Evolutionary conservation across 2,888 invertebrate genomes (phyloP).

Genomic region (Imbricaverruca yamaguchii): DNA sequence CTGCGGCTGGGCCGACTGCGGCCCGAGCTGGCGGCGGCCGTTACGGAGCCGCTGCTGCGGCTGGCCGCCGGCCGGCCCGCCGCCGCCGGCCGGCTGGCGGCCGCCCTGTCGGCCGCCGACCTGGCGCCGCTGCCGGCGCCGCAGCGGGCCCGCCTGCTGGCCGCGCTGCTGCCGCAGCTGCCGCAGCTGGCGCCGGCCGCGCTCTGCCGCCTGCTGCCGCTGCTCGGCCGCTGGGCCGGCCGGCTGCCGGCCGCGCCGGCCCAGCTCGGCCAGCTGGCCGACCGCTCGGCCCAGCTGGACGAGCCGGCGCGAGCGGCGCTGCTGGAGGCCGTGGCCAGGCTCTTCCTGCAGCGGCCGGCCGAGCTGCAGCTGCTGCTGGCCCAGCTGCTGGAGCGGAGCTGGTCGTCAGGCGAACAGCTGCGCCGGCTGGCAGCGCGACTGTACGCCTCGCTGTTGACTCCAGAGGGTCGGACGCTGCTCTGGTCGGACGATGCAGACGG

Average conservation of each 20-base stretch:
- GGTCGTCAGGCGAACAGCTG: not conserved
- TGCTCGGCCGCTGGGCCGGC: not conserved
- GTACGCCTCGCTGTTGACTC: not conserved
- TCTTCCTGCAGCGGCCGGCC: not conserved
- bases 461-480: not conserved
- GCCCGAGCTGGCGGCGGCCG: not conserved
- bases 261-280: not conserved
- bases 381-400: not conserved
- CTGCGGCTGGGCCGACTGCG: not conserved
- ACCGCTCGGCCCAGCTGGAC: not conserved
- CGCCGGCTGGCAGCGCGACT: not conserved
- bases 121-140: constrained; percentile 7
- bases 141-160: not conserved
- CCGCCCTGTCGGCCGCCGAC: not conserved
- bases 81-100: not conserved
- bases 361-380: not conserved
- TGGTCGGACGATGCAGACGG: too few relatives aligned
- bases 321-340: not conserved
- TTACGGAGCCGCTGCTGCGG: not conserved
- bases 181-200: not conserved
- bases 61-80: not conserved
- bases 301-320: not conserved
- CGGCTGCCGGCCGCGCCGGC: not conserved
- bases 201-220: constrained; percentile 5
- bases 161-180: not conserved